Evolutionary conservation across 2,888 invertebrate species (phyloP), one percentile per base, ranked within the genome.

Genomic region (Mycogona germanica): DNA sequence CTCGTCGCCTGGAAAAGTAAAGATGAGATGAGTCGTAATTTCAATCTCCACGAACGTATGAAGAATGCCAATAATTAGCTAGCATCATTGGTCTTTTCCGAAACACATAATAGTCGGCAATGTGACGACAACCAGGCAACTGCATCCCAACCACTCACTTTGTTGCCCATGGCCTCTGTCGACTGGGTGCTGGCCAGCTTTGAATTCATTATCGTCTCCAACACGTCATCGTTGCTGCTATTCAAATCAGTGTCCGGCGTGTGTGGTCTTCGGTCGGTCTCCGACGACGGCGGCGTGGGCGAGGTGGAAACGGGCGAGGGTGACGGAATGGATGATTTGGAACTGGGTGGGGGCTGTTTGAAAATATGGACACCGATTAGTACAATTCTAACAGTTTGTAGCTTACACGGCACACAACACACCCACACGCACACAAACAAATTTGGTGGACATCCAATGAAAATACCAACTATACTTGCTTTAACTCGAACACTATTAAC

Each of bases 1-100:
- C 6, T 54, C 54, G 57, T 55, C 30, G 56, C 40, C 26, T 62
- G 73, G 73, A 25, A 74, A 72, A 63, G 73, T 29, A 21, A 9
- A 14, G 26, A 48, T 3, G 4, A 12, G 12, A 6, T 23, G 2
- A 47, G 25, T 47, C 40, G 42, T 5, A 51, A 12, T n/a, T 19
- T 44, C 26, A 46, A 21, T 14, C 28, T 9, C 23, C 14, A 46
- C 21, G 28, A 7, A 9, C n/a, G n/a, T n/a, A n/a, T n/a, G n/a
- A n/a, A n/a, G n/a, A n/a, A n/a, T n/a, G n/a, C n/a, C n/a, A n/a
- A n/a, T n/a, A n/a, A n/a, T n/a, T n/a, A n/a, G n/a, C n/a, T n/a
- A n/a, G n/a, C n/a, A n/a, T n/a, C n/a, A n/a, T n/a, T n/a, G n/a
- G n/a, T n/a, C n/a, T n/a, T n/a, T n/a, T n/a, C n/a, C n/a, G n/a